Conservation (phyloP, 2,797 vertebrate species). For the Phrynocephalus forsythii region DNA sequence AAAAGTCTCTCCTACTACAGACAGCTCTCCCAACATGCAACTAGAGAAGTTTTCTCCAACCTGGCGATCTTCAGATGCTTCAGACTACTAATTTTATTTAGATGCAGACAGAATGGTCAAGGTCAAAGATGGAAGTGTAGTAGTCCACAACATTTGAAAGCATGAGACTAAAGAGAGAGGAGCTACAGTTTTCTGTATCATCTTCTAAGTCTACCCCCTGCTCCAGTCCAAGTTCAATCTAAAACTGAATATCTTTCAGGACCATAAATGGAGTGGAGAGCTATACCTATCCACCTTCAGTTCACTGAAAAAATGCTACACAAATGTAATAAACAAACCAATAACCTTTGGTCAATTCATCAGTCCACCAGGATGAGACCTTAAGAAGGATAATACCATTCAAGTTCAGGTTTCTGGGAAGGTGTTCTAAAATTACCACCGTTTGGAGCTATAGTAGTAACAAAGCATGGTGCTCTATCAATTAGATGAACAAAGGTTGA, state of each 20-base stretch:
- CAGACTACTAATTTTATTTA: no score
- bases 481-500: neutral
- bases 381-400: neutral
- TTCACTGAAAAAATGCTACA: neutral
- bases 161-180: neutral
- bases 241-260: neutral
- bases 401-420: neutral
- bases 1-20: no score
- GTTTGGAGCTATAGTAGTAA: neutral
- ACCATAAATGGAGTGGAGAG: neutral
- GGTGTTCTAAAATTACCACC: neutral
- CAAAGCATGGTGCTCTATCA: neutral
- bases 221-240: no score
- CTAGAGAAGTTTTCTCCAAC: no score
- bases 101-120: no score
- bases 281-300: neutral
- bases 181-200: neutral
- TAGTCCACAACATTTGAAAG: neutral
- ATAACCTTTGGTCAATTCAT: neutral
- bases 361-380: neutral
- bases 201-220: no score
- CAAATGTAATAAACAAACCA: neutral
- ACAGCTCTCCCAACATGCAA: no score
- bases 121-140: neutral
- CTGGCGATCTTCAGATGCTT: no score